These are phyloP conservation scores for Perithous albicinctus DNA, from an alignment of 2,888 invertebrate genomes.

Conservation along the genomic window DNA sequence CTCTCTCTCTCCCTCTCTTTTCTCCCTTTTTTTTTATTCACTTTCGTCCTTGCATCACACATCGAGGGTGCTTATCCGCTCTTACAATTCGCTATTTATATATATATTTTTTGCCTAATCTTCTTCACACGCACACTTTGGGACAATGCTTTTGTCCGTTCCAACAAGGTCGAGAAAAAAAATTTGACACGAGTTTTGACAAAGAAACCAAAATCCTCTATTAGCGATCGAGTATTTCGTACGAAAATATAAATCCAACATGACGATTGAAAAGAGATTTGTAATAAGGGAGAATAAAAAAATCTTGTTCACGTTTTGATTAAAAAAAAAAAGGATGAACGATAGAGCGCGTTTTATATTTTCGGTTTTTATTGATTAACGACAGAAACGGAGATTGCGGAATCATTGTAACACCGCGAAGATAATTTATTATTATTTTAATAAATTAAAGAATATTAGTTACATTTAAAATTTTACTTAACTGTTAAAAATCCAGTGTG, in stretches of 20 bases:
- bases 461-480: too few relatives aligned
- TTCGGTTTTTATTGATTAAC: too few relatives aligned
- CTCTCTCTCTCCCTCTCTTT: not conserved
- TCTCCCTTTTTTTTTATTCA: constrained; percentile 20
- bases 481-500: too few relatives aligned
- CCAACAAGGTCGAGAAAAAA: not conserved
- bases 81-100: constrained; percentile 28
- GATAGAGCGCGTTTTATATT: too few relatives aligned
- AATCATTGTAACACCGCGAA: not conserved
- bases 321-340: not conserved
- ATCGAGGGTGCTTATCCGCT: constrained; percentile 55
- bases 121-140: constrained; percentile 12
- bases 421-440: too few relatives aligned
- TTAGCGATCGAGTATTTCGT: not conserved
- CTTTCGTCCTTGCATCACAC: constrained; percentile 29
- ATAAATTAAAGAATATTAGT: too few relatives aligned
- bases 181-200: constrained; percentile 46
- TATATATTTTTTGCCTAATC: constrained; percentile 4
- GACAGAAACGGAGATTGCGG: too few relatives aligned
- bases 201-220: constrained; percentile 13
- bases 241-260: not conserved
- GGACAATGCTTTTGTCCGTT: not conserved
- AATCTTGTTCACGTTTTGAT: too few relatives aligned
- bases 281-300: not conserved
- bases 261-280: not conserved